Evolutionary conservation across 1,140 invertebrate genomes (phyloP), one percentile per base, ranked within the genome.

Genomic region (Solen grandis): DNA sequence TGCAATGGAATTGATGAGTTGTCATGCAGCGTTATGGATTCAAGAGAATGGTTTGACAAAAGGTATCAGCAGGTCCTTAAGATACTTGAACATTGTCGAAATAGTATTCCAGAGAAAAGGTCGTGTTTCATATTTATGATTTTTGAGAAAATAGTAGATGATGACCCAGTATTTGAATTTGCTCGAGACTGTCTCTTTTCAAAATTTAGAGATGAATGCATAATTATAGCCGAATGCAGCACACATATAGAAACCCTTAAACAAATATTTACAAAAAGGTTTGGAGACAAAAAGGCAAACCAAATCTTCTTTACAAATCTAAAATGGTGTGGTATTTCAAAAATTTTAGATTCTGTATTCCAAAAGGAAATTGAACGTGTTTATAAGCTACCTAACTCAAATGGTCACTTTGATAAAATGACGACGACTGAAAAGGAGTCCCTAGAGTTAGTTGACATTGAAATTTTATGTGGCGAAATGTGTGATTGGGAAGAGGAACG

Each of bases 1-100:
- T 74, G 70, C 29, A 74, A 74, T 60, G 70, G 70, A 2, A 38
- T 60, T 46, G 57, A 59, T 19, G 70, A 74, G 14, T 36, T 38
- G 3, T 8, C 52, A 29, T 35, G 3, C 31, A 22, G 41, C 41
- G 52, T n/a, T n/a, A n/a, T n/a, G n/a, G 46, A 70, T 25, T 10
- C 29, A 10, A 41, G 27, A 41, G 54, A 59, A 2, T 74, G 70
- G 70, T 60, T 36, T 27, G 31, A 36, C 41, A 16, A 27, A 38
- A 10, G 70, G 33, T 27, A 29, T 2, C 14, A 55, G 3, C 55
- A 36, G 1, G 27, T 62, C 0, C 38, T 41, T 16, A 38, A 36
- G 22, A 19, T 36, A 8, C 35, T 74, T n/a, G 31, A 35, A 2
- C 19, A 29, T 16, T 8, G 41, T 13, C 36, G 70, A 29, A 22